A percentile compares a stretch with the other conserved stretches of the same genome.
These are phyloP conservation scores for Pungitius pungitius DNA, from an alignment of 2,113 vertebrate genomes.

Conservation along the genomic window DNA sequence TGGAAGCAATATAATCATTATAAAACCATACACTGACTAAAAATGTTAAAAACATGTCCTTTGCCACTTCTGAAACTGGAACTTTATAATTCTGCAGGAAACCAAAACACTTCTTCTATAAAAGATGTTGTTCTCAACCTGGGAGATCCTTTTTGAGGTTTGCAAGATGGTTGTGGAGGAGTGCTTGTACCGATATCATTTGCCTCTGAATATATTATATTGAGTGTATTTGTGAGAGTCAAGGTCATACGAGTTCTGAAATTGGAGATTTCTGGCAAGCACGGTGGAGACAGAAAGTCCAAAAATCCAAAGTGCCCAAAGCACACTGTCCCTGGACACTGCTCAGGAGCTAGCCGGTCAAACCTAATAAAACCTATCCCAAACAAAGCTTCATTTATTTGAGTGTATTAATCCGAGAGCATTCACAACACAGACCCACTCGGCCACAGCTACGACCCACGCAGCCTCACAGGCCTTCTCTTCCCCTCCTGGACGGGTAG, in stretches of 20 bases:
- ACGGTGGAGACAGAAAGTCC: neutral
- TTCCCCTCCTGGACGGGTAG: slow-evolving; percentile 14
- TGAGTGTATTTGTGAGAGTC: neutral
- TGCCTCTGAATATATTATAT: neutral
- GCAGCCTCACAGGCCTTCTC: slow-evolving; percentile 30
- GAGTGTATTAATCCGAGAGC: neutral
- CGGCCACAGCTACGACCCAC: slow-evolving; percentile 13
- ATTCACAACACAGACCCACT: neutral
- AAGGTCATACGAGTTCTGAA: neutral
- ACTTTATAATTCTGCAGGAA: slow-evolving; percentile 9
- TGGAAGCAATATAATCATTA: neutral
- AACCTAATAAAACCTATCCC: neutral
- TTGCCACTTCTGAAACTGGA: neutral
- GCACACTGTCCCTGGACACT: neutral
- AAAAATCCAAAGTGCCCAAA: neutral
- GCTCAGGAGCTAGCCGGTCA: neutral
- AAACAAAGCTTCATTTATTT: neutral
- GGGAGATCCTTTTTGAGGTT: neutral
- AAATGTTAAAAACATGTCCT: neutral
- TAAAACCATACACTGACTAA: neutral
- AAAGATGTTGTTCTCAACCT: neutral
- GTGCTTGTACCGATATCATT: no score
- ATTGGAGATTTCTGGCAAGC: neutral
- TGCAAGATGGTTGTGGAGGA: neutral
- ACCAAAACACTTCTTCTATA: neutral